These are phyloP conservation scores for Tragelaphus oryx DNA, from an alignment of 2,797 vertebrate genomes.

Conservation along the genomic window DNA sequence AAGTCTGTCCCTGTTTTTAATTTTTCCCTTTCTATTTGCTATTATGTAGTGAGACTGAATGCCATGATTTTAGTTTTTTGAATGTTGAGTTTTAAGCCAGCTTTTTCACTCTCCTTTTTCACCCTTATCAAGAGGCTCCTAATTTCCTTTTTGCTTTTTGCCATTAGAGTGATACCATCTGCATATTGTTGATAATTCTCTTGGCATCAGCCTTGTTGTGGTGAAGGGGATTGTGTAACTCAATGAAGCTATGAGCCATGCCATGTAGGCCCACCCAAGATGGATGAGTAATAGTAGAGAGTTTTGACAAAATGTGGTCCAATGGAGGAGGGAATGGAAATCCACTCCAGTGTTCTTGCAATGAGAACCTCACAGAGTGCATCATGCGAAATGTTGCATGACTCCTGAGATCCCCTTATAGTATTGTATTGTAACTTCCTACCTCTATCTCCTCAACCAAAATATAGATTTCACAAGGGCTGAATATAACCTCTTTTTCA, in stretches of 20 bases:
- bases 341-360: background rate
- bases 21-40: background rate
- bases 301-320: background rate
- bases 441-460: background rate
- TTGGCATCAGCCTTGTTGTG: background rate
- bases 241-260: background rate
- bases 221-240: background rate
- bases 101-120: background rate
- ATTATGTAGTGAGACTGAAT: background rate
- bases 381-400: fast-evolving
- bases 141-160: background rate
- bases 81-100: background rate
- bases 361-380: background rate
- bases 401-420: background rate
- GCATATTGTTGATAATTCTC: background rate
- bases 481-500: background rate
- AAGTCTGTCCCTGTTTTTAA: background rate
- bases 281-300: background rate
- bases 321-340: background rate
- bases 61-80: background rate
- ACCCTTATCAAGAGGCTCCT: background rate
- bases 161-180: background rate
- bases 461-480: background rate
- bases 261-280: background rate
- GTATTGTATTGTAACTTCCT: background rate